phyloP scores from a whole-genome alignment of 2,888 invertebrate species.

The Loripinus fragilis region DNA sequence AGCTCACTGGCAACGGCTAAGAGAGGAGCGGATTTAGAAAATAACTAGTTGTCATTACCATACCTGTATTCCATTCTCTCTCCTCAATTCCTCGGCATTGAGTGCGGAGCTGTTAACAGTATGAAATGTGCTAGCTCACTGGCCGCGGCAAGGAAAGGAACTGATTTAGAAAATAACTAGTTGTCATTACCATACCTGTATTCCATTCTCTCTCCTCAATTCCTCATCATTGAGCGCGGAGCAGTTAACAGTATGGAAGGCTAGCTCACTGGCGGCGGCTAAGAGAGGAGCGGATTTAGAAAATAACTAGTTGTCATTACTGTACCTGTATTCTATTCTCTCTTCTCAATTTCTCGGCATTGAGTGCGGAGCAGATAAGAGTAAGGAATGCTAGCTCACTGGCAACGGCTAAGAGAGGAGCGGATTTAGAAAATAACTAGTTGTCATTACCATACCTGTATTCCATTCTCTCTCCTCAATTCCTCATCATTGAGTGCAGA shows the following conservation, averaged over 20 bases:
- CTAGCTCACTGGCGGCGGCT: constrained; percentile 91
- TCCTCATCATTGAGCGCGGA: constrained; percentile 98
- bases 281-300: constrained; percentile 91
- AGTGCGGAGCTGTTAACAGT: too few relatives aligned
- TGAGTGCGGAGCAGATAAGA: constrained; percentile 97
- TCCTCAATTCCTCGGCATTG: too few relatives aligned
- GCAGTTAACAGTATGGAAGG: constrained; percentile 98
- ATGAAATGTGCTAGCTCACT: too few relatives aligned
- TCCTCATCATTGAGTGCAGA: too few relatives aligned
- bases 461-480: too few relatives aligned
- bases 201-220: constrained; percentile 96
- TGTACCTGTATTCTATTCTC: constrained; percentile 97
- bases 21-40: constrained; percentile 91
- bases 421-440: constrained; percentile 92
- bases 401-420: constrained; percentile 93
- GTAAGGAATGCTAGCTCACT: constrained; percentile 94
- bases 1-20: constrained; percentile 93
- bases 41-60: constrained; percentile 95
- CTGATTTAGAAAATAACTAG: constrained; percentile 92
- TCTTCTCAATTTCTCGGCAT: constrained; percentile 97
- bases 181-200: constrained; percentile 93
- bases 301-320: constrained; percentile 96
- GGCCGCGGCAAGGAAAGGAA: constrained; percentile 93
- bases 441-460: too few relatives aligned
- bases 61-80: too few relatives aligned